These are phyloP conservation scores for Pyrrhia umbra DNA, from an alignment of 2,888 invertebrate species.

Conservation along the genomic window DNA sequence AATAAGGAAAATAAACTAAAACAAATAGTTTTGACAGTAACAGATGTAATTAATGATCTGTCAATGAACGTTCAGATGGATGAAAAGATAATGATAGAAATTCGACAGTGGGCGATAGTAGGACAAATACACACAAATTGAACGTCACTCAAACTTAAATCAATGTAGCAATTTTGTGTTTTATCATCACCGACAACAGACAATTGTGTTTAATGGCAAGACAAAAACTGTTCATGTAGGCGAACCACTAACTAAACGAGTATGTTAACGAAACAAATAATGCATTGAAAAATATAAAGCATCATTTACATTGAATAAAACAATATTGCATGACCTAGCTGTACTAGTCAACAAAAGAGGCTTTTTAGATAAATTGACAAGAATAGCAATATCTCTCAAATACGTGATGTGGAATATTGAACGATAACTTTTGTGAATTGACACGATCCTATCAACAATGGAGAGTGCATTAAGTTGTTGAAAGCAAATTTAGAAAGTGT, in stretches of 20 bases:
- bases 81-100: constrained; percentile 63
- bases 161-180: constrained; percentile 68
- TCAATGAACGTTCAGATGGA: constrained; percentile 57
- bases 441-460: constrained; percentile 35
- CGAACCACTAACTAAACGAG: constrained; percentile 65
- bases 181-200: constrained; percentile 73
- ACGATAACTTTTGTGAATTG: constrained; percentile 13
- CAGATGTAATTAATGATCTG: constrained; percentile 63
- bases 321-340: constrained; percentile 35
- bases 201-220: constrained; percentile 74
- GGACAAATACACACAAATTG: constrained; percentile 68
- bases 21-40: constrained; percentile 55
- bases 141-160: constrained; percentile 74
- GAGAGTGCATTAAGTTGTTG: constrained; percentile 23
- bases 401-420: constrained; percentile 27
- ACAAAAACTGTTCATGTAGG: constrained; percentile 66
- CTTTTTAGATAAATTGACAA: constrained; percentile 35
- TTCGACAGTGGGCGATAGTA: constrained; percentile 70
- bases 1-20: constrained; percentile 54
- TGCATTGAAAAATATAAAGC: constrained; percentile 44
- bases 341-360: constrained; percentile 26
- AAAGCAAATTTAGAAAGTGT: constrained; percentile 52
- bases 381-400: constrained; percentile 38
- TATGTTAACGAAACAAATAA: constrained; percentile 57
- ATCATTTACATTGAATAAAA: constrained; percentile 35